These are phyloP conservation scores for Melanotaenia boesemani DNA, from an alignment of 2,797 vertebrate genomes.

Conservation along the genomic window DNA sequence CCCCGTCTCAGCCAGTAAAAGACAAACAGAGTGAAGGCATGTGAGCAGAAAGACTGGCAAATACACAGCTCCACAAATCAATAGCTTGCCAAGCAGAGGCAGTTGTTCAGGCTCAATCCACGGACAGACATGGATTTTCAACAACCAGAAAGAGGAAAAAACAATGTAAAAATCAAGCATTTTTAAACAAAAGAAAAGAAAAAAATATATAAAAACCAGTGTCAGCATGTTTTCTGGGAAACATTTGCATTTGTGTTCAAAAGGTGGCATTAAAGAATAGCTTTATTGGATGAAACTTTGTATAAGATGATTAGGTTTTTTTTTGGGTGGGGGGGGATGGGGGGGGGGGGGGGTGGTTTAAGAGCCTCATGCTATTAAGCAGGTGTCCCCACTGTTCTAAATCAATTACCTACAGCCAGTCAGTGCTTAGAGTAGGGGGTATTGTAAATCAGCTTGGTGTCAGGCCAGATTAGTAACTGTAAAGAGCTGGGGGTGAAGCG, in stretches of 20 bases:
- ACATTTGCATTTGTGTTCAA: slow-evolving; percentile 15
- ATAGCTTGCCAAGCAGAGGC: slow-evolving; percentile 62
- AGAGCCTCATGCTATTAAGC: slow-evolving; percentile 70
- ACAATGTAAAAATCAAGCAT: slow-evolving; percentile 14
- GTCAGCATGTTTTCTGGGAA: slow-evolving; percentile 6
- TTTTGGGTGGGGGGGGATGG: not conserved
- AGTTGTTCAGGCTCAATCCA: slow-evolving; percentile 52
- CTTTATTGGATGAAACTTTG: slow-evolving; percentile 29
- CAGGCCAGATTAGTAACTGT: slow-evolving; percentile 81
- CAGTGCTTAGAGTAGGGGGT: slow-evolving; percentile 70
- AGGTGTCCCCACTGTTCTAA: slow-evolving; percentile 79
- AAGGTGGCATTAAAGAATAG: slow-evolving; percentile 27
- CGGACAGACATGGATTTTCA: slow-evolving; percentile 25
- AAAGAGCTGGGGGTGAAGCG: slow-evolving; percentile 66
- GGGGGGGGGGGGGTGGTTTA: slow-evolving; percentile 11
- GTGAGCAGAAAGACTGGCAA: slow-evolving; percentile 66
- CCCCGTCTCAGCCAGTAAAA: slow-evolving; percentile 65
- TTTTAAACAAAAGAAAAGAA: slow-evolving; percentile 8
- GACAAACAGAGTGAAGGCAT: slow-evolving; percentile 78
- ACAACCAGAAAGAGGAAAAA: slow-evolving; percentile 20
- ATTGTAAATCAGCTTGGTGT: slow-evolving; percentile 84
- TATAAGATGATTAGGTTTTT: slow-evolving; percentile 1
- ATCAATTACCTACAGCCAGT: slow-evolving; percentile 81
- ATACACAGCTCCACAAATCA: slow-evolving; percentile 65
- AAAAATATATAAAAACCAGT: not conserved